phyloP scores from a whole-genome alignment of 2,888 invertebrate species.

The Smittia sp. region DNA sequence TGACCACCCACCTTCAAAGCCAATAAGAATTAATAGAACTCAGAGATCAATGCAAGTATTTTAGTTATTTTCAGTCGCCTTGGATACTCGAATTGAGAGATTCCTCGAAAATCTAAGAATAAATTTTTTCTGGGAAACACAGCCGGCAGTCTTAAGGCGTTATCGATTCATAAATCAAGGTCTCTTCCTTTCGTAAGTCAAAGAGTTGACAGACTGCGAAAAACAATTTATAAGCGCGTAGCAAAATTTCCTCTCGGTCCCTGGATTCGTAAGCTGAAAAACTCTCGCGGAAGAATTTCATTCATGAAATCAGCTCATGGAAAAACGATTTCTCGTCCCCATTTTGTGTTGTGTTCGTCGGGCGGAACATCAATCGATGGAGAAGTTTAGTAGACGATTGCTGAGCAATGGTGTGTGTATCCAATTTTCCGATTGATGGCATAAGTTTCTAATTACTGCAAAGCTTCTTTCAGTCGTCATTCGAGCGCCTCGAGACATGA shows the following conservation, averaged over 20 bases:
- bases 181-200: too few relatives aligned
- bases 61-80: too few relatives aligned
- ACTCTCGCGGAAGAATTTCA: not conserved
- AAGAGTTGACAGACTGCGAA: too few relatives aligned
- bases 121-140: too few relatives aligned
- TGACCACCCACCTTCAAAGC: too few relatives aligned
- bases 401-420: constrained; percentile 6
- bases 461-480: not conserved
- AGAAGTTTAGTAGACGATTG: not conserved
- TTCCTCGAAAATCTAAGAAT: too few relatives aligned
- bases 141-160: too few relatives aligned
- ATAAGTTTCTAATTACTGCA: not conserved
- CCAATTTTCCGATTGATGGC: constrained; percentile 16
- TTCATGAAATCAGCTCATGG: not conserved
- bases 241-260: not conserved
- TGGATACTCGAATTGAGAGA: too few relatives aligned
- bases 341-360: not conserved
- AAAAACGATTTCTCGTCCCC: not conserved
- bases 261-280: not conserved
- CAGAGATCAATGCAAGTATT: too few relatives aligned
- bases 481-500: not conserved
- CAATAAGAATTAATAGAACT: too few relatives aligned
- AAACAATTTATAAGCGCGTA: too few relatives aligned
- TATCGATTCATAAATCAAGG: too few relatives aligned
- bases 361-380: not conserved